phyloP scores from a whole-genome alignment of 2,888 invertebrate species.

The Biston betularia region DNA sequence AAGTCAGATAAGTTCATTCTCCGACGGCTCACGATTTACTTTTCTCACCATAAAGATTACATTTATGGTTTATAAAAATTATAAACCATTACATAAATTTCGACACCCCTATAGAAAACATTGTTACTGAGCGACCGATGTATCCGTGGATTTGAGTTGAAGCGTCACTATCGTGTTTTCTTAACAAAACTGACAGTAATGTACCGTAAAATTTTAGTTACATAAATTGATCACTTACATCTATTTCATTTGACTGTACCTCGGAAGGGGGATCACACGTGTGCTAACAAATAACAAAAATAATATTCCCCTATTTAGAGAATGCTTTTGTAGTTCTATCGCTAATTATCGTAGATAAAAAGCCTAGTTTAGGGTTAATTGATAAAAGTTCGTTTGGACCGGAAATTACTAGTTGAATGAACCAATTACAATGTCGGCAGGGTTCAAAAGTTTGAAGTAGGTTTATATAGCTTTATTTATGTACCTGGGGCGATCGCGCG shows the following conservation, averaged over 20 bases:
- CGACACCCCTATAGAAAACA: constrained; percentile 42
- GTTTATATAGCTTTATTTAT: too few species aligned
- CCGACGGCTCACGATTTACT: constrained; percentile 27
- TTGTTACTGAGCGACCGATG: not conserved
- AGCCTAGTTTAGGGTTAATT: constrained; percentile 25
- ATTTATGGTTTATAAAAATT: constrained; percentile 41
- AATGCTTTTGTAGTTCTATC: constrained; percentile 50
- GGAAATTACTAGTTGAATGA: constrained; percentile 20
- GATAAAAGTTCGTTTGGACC: constrained; percentile 26
- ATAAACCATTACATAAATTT: constrained; percentile 45
- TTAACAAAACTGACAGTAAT: not conserved
- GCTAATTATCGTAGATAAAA: constrained; percentile 51
- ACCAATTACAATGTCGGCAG: constrained; percentile 3
- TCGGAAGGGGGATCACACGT: constrained; percentile 42
- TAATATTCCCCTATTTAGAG: constrained; percentile 37
- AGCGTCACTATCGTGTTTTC: not conserved
- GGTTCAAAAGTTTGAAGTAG: too few species aligned
- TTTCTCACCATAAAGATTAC: constrained; percentile 49
- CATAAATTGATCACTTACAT: not conserved
- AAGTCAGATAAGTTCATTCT: not conserved
- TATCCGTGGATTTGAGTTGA: not conserved
- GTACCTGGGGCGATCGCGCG: too few species aligned
- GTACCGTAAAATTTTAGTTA: not conserved
- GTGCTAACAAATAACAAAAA: constrained; percentile 44
- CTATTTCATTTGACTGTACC: not conserved